Percentiles rank a stretch among this genome's conserved stretches.
Conservation (phyloP, 2,888 invertebrate genomes). For the Celastrina argiolus region DNA sequence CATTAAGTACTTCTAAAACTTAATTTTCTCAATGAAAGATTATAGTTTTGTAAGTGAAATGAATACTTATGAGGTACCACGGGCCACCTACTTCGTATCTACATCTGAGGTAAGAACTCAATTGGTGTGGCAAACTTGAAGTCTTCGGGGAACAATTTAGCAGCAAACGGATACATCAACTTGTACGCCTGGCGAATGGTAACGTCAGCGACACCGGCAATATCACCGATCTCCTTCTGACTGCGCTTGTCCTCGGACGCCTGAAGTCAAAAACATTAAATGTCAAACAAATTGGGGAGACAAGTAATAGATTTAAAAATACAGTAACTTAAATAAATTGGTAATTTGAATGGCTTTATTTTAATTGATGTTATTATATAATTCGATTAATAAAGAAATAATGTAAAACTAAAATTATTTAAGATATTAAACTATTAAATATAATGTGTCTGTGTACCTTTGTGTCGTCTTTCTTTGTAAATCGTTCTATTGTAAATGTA, state of each 20-base stretch:
- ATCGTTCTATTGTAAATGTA: too few species aligned
- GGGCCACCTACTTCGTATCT: conserved; percentile 31
- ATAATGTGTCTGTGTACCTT: too few species aligned
- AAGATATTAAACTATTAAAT: too few species aligned
- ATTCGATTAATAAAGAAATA: too few species aligned
- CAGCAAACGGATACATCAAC: conserved; percentile 96
- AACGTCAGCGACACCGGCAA: conserved; percentile 98
- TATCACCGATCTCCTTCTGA: conserved; percentile 98
- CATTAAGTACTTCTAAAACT: neutral
- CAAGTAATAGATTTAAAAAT: too few species aligned
- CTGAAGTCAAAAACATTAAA: conserved; percentile 56
- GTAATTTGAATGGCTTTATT: too few species aligned
- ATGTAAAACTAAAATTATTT: too few species aligned
- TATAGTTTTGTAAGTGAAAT: too few species aligned
- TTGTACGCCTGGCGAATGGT: conserved; percentile 98
- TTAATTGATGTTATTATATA: too few species aligned
- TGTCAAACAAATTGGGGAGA: too few species aligned
- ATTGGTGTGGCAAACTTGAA: conserved; percentile 97
- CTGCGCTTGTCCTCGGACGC: conserved; percentile 95
- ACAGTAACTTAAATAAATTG: too few species aligned
- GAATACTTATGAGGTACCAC: neutral
- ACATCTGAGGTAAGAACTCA: conserved; percentile 94
- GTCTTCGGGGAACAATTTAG: conserved; percentile 95
- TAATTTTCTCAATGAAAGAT: neutral
- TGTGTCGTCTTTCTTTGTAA: too few species aligned